Evolutionary conservation across 2,113 vertebrate genomes (phyloP).

Genomic region (Serranochromis macrocephalus): DNA sequence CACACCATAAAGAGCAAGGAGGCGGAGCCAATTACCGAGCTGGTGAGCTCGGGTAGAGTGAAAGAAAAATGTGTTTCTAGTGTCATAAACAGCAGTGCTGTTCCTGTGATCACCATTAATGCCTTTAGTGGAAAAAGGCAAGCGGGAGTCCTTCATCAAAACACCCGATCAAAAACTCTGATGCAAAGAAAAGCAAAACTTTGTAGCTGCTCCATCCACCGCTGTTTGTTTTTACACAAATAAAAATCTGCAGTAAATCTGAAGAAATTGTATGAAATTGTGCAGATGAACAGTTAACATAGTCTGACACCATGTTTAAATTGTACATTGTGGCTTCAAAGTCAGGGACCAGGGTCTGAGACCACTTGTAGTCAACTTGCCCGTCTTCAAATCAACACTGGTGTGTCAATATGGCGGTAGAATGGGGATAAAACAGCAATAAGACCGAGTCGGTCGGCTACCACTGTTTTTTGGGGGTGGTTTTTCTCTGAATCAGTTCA

Average conservation of each 20-base stretch:
- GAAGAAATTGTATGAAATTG: background rate
- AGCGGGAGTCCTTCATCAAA: background rate
- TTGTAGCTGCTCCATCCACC: background rate
- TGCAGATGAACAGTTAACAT: background rate
- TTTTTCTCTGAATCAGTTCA: background rate
- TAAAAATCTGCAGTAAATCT: background rate
- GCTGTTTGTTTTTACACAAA: background rate
- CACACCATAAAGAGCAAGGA: background rate
- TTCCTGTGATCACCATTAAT: background rate
- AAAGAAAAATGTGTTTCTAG: background rate
- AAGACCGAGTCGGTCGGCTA: fast-evolving
- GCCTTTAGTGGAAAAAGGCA: background rate
- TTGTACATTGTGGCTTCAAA: background rate
- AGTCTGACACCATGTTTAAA: background rate
- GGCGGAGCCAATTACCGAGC: background rate
- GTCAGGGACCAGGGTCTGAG: background rate
- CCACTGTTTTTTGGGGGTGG: background rate
- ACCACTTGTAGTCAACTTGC: background rate
- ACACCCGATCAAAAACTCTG: background rate
- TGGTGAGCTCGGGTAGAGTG: background rate
- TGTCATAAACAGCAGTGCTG: background rate
- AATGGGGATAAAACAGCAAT: background rate
- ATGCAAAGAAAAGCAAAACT: background rate
- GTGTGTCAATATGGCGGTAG: background rate
- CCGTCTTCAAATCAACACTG: background rate